Base-by-base conservation (phyloP, 2,113 vertebrate species). In the Columba janthina region DNA sequence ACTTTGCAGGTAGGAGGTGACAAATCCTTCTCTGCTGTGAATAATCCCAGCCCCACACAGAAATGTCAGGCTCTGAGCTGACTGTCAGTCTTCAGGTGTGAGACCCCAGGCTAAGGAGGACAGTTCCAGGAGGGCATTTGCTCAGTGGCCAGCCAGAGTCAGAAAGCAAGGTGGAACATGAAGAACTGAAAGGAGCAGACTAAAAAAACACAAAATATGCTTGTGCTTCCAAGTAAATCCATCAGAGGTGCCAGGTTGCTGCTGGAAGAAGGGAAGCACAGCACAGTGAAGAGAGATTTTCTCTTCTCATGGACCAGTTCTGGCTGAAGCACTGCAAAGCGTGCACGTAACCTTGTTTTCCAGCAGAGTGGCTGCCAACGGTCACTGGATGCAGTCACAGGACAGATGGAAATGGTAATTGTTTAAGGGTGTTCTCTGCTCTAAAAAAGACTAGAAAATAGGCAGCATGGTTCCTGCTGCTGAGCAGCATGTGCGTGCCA, bases 331-430 rank as follows among this genome's bases (percentile, higher is more conserved):
- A 46, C 29, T 46, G 78, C 48, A 29, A 71, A 88, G 57, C 9
- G 7, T 1, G 16, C 44, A 29, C 0, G 0, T 48, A 60, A 54
- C 40, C 71, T 69, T 60, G 16, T 73, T 91, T 60, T 42, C 32
- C 48, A 54, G 38, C 50, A 17, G 36, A 22, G 14, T 6, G 48
- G 31, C 71, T 66, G 5, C 51, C 21, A 24, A 5, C 4, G 42
- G 51, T 3, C 40, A 12, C 36, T 17, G 57, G 2, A 5, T 40
- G 66, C 18, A 20, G 32, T 40, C 40, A 6, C 18, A 11, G 88
- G 69, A 32, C 25, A 53, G 64, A 42, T 32, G 29, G 72, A 42
- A 56, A 70, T 38, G 44, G 4, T n/a, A 11, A 42, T 36, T 51
- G 10, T 46, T 79, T 9, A 8, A 36, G 60, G 11, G 5, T 44